Conservation (phyloP, 2,888 invertebrate genomes). For the Blastobasis lacticolella region DNA sequence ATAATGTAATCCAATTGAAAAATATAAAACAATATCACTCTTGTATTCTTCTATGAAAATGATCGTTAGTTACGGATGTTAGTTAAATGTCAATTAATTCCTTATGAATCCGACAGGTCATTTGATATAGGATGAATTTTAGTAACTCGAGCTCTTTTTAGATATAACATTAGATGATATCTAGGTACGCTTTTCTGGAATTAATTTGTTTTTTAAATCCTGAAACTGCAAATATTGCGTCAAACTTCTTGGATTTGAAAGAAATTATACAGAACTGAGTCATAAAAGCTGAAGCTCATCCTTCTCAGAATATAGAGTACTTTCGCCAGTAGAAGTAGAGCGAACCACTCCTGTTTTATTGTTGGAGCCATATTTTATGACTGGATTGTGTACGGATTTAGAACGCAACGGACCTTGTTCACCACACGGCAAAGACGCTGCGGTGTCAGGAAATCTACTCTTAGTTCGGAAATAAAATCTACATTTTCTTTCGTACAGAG, state of each 20-base stretch:
- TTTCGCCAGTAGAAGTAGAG: constrained; percentile 60
- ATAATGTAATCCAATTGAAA: too few species aligned
- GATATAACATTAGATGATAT: not conserved
- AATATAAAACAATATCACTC: too few species aligned
- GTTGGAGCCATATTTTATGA: constrained; percentile 72
- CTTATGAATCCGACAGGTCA: too few species aligned
- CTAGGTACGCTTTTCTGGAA: too few species aligned
- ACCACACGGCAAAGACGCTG: not conserved
- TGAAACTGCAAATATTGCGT: not conserved
- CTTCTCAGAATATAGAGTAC: constrained; percentile 61
- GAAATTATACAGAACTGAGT: constrained; percentile 50
- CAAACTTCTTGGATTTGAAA: constrained; percentile 34
- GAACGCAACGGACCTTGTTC: constrained; percentile 26
- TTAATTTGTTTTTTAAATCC: not conserved
- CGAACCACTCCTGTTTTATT: constrained; percentile 71
- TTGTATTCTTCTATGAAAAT: too few species aligned
- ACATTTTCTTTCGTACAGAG: too few species aligned
- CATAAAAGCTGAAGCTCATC: constrained; percentile 50
- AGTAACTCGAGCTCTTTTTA: not conserved
- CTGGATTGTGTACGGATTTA: constrained; percentile 72
- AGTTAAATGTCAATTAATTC: too few species aligned
- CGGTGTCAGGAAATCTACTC: not conserved
- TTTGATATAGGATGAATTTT: too few species aligned
- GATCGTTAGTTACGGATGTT: too few species aligned
- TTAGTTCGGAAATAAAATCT: too few species aligned